Percentiles rank a stretch among this genome's conserved stretches.
Conservation (phyloP, 2,888 invertebrate genomes). For the Platypus cylindrus region DNA sequence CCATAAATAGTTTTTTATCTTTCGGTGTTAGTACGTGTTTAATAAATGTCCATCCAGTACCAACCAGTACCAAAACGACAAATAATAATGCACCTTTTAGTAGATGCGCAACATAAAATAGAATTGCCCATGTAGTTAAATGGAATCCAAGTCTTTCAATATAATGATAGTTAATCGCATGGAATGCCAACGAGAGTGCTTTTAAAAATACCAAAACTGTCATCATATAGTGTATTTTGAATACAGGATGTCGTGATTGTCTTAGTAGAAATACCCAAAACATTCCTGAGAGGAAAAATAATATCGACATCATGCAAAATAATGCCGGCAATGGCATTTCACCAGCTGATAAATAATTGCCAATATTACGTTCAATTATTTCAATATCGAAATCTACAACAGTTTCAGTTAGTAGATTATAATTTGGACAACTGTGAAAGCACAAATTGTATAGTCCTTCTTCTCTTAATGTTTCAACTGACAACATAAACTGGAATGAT, state of each 20-base stretch:
- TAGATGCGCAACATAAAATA: conserved; percentile 95
- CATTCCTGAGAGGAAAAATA: conserved; percentile 80
- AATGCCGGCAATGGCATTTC: conserved; percentile 91
- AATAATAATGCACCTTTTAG: conserved; percentile 66
- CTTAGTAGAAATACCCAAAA: conserved; percentile 86
- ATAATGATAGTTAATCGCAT: conserved; percentile 89
- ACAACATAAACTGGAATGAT: conserved; percentile 57
- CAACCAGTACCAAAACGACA: conserved; percentile 90
- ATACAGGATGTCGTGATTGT: conserved; percentile 60
- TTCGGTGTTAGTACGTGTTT: conserved; percentile 93
- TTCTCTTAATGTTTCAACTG: conserved; percentile 59
- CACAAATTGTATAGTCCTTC: conserved; percentile 91
- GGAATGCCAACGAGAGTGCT: conserved; percentile 83
- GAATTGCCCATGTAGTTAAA: conserved; percentile 93
- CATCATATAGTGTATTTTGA: conserved; percentile 95
- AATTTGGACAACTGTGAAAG: conserved; percentile 86
- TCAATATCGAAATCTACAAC: conserved; percentile 61
- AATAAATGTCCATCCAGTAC: conserved; percentile 98
- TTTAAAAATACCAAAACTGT: conserved; percentile 85
- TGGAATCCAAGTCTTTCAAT: conserved; percentile 88
- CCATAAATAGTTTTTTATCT: conserved; percentile 95
- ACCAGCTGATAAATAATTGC: conserved; percentile 86
- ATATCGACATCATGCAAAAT: conserved; percentile 81
- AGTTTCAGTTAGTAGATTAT: conserved; percentile 37
- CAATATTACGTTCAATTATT: conserved; percentile 80